phyloP scores from a whole-genome alignment of 2,797 vertebrate genomes.

The Sciaenops ocellatus region DNA sequence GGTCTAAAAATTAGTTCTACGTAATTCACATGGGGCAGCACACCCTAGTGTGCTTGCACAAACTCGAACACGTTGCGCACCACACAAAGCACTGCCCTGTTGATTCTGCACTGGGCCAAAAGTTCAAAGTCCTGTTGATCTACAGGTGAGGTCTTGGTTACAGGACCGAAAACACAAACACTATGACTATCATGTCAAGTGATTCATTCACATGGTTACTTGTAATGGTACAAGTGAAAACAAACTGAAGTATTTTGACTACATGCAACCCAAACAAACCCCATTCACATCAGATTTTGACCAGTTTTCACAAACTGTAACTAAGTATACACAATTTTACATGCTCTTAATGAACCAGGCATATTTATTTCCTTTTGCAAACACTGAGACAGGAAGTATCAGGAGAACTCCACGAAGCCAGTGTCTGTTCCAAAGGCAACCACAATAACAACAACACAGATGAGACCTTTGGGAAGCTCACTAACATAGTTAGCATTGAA shows the following conservation, averaged over 20 bases:
- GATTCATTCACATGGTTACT: conserved; percentile 20
- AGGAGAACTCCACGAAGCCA: neutral
- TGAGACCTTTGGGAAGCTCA: neutral
- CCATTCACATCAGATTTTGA: conserved; percentile 7
- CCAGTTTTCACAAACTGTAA: conserved; percentile 15
- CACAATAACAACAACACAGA: conserved; percentile 8
- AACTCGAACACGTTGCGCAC: conserved; percentile 14
- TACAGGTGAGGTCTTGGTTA: conserved; percentile 53
- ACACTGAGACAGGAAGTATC: neutral
- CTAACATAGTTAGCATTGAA: neutral
- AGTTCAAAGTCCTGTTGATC: conserved; percentile 69
- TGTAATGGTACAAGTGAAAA: conserved; percentile 32
- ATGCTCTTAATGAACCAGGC: neutral
- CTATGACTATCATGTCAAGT: conserved; percentile 19
- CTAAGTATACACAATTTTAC: neutral
- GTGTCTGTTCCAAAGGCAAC: neutral
- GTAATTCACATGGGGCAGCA: conserved; percentile 41
- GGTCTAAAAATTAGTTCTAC: conserved; percentile 37
- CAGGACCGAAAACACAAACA: conserved; percentile 41
- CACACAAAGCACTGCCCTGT: conserved; percentile 41
- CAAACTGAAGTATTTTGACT: conserved; percentile 25
- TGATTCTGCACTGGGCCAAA: conserved; percentile 53
- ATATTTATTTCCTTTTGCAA: conserved; percentile 7
- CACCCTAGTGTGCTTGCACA: conserved; percentile 45
- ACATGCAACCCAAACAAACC: conserved; percentile 8